Evolutionary conservation across 2,888 invertebrate genomes (phyloP).

Genomic region (Teleiodes luculella): DNA sequence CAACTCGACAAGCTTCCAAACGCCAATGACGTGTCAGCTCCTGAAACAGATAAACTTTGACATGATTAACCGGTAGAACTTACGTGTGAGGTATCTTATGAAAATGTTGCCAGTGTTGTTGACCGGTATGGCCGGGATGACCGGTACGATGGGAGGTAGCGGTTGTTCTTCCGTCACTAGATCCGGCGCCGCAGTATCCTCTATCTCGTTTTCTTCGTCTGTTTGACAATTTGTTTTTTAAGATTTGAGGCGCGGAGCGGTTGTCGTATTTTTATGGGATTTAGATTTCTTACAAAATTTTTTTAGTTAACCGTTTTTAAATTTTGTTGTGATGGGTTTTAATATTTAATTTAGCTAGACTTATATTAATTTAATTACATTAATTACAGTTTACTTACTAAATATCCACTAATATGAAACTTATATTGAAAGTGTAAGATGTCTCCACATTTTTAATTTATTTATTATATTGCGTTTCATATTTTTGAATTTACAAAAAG

Average conservation of each 20-base stretch:
- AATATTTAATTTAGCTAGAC: neutral
- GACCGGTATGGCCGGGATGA: slow-evolving; percentile 41
- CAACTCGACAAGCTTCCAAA: no score
- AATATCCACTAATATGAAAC: neutral
- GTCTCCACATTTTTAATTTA: no score
- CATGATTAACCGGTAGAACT: slow-evolving; percentile 37
- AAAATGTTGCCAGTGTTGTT: slow-evolving; percentile 57
- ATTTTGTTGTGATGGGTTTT: slow-evolving; percentile 11
- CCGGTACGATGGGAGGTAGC: neutral
- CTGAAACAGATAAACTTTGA: slow-evolving; percentile 55
- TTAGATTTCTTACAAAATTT: slow-evolving; percentile 11
- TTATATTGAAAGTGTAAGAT: neutral
- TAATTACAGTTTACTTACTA: neutral
- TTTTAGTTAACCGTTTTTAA: slow-evolving; percentile 6
- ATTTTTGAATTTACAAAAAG: neutral
- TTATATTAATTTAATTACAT: neutral
- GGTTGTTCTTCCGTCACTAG: slow-evolving; percentile 17
- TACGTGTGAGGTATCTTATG: slow-evolving; percentile 73
- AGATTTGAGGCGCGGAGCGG: slow-evolving; percentile 48
- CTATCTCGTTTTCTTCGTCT: slow-evolving; percentile 58
- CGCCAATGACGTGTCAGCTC: no score
- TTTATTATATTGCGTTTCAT: neutral
- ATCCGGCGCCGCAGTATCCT: slow-evolving; percentile 53
- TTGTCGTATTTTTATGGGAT: slow-evolving; percentile 57
- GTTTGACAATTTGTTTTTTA: slow-evolving; percentile 45